Conservation (phyloP, 2,888 invertebrate species). For the Morpho achilles region DNA sequence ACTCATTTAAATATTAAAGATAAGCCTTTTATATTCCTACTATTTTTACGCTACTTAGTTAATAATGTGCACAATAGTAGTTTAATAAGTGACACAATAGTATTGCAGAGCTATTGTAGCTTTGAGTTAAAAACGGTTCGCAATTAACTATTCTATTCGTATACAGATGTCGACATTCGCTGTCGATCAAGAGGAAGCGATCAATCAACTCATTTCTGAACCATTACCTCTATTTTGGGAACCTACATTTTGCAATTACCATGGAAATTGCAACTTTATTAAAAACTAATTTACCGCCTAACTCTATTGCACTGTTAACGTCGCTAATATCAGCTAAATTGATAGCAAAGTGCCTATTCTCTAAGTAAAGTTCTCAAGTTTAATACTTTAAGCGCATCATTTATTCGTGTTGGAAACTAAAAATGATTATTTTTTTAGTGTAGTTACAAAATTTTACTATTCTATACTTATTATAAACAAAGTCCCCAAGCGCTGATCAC, state of each 20-base stretch:
- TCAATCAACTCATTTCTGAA: conserved; percentile 30
- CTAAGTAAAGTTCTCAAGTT: conserved; percentile 1
- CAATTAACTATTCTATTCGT: conserved; percentile 14
- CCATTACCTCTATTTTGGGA: conserved; percentile 41
- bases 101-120: too few relatives aligned
- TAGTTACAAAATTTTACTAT: too few relatives aligned
- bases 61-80: too few relatives aligned
- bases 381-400: background rate
- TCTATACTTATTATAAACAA: too few relatives aligned
- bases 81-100: too few relatives aligned
- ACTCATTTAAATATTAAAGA: too few relatives aligned
- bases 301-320: conserved; percentile 33
- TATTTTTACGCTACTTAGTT: too few relatives aligned
- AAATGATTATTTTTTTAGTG: too few relatives aligned
- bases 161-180: conserved; percentile 22
- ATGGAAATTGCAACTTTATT: conserved; percentile 42
- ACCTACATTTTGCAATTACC: conserved; percentile 35
- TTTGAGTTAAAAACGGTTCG: background rate
- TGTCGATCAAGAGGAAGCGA: conserved; percentile 23
- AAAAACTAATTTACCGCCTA: conserved; percentile 48
- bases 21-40: too few relatives aligned
- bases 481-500: too few relatives aligned
- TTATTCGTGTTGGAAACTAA: too few relatives aligned
- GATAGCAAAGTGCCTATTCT: conserved; percentile 10
- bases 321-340: conserved; percentile 24